A percentile compares a stretch with the other conserved stretches of the same genome.
Evolutionary conservation across 2,888 invertebrate species (phyloP).

Genomic region (Trachelus tabidus): DNA sequence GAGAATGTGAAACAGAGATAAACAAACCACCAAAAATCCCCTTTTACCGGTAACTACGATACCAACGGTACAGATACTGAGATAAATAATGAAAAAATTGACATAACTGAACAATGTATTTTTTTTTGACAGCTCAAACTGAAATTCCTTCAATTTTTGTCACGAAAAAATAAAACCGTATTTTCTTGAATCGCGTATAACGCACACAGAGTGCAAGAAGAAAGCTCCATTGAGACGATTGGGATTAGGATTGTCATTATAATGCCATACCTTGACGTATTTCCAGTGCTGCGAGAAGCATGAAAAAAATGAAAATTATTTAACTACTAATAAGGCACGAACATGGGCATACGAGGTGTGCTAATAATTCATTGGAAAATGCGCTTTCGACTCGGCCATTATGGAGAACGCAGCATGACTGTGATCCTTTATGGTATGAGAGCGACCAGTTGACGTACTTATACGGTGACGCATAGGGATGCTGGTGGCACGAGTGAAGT

Average conservation of each 20-base stretch:
- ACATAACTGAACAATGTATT: not conserved
- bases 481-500: not conserved
- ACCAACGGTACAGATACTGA: too few species aligned
- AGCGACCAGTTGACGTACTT: not conserved
- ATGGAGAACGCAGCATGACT: slow-evolving; percentile 18
- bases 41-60: not conserved
- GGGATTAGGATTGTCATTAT: not conserved
- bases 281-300: slow-evolving; percentile 79
- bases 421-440: not conserved
- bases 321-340: not conserved
- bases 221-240: not conserved
- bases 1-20: not conserved
- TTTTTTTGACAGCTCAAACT: not conserved
- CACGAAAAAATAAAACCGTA: too few species aligned
- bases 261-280: slow-evolving; percentile 78
- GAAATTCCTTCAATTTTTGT: not conserved
- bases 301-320: slow-evolving; percentile 59
- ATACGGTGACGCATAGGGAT: not conserved
- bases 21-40: too few species aligned
- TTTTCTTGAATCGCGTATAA: not conserved
- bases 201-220: too few species aligned
- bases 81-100: not conserved
- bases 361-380: slow-evolving; percentile 33
- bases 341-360: slow-evolving; percentile 15
- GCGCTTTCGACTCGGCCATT: slow-evolving; percentile 32